These are phyloP conservation scores for Episyrphus balteatus DNA, from an alignment of 1,140 invertebrate genomes.

Conservation along the genomic window DNA sequence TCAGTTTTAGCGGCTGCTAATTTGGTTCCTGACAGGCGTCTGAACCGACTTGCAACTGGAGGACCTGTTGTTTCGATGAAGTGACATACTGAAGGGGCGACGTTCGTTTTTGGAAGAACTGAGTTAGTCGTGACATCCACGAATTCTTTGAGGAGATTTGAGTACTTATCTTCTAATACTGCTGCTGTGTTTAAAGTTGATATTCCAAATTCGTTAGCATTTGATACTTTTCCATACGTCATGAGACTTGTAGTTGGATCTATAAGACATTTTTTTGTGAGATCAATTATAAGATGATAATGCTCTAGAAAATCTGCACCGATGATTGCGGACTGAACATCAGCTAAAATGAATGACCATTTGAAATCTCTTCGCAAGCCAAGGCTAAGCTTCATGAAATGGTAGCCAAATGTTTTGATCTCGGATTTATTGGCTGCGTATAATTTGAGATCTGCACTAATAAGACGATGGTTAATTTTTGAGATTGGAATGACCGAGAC, in stretches of 20 bases:
- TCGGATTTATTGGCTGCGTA: too few relatives aligned
- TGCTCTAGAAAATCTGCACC: slow-evolving; percentile 32
- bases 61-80: slow-evolving; percentile 18
- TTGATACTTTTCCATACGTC: slow-evolving; percentile 1
- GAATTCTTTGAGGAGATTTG: slow-evolving; percentile 18
- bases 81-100: slow-evolving; percentile 7
- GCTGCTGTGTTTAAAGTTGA: not conserved
- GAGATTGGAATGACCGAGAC: too few relatives aligned
- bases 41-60: slow-evolving; percentile 20
- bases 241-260: slow-evolving; percentile 13
- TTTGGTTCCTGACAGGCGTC: slow-evolving; percentile 30
- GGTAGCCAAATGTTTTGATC: too few relatives aligned
- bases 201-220: slow-evolving; percentile 2
- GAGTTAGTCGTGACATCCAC: slow-evolving; percentile 4
- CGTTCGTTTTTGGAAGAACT: not conserved
- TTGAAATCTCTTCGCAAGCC: slow-evolving; percentile 21
- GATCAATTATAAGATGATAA: slow-evolving; percentile 28
- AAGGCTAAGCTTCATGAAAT: slow-evolving; percentile 2
- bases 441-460: too few relatives aligned
- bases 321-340: slow-evolving; percentile 14
- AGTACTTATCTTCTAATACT: slow-evolving; percentile 4
- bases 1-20: slow-evolving; percentile 15
- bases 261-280: slow-evolving; percentile 16
- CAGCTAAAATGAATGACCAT: slow-evolving; percentile 35
- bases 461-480: too few relatives aligned